A percentile compares a stretch with the other conserved stretches of the same genome.
phyloP scores from a whole-genome alignment of 2,113 vertebrate species.

The Silurus glanis region DNA sequence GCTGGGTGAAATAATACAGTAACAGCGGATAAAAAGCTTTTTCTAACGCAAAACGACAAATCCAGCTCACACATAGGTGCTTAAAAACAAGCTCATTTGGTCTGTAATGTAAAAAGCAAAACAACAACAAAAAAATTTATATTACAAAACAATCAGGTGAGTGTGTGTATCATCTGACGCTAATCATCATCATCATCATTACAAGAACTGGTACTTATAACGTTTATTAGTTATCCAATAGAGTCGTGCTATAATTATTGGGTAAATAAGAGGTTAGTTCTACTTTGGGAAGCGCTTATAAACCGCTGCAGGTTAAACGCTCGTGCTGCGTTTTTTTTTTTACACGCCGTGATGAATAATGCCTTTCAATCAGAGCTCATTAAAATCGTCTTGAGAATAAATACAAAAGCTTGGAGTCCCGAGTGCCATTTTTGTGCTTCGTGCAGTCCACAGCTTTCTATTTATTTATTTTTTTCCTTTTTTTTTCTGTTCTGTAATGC shows the following conservation, averaged over 20 bases:
- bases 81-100: neutral
- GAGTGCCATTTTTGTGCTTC: neutral
- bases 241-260: conserved; percentile 54
- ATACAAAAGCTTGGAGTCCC: conserved; percentile 6
- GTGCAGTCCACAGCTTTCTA: neutral
- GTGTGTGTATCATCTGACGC: neutral
- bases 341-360: conserved; percentile 21
- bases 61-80: neutral
- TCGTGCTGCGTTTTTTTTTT: conserved; percentile 5
- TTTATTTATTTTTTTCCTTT: neutral
- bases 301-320: conserved; percentile 40
- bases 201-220: neutral
- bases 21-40: neutral
- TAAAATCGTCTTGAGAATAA: conserved; percentile 47
- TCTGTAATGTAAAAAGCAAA: neutral
- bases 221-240: conserved; percentile 21
- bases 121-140: neutral
- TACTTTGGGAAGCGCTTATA: conserved; percentile 40
- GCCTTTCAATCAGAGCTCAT: conserved; percentile 44
- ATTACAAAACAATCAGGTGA: neutral
- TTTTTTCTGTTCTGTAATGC: neutral
- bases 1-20: neutral
- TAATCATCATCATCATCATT: neutral
- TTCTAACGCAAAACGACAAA: neutral
- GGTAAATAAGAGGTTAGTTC: conserved; percentile 57